Conservation (phyloP, 2,888 invertebrate genomes). For the Tinea semifulvella region DNA sequence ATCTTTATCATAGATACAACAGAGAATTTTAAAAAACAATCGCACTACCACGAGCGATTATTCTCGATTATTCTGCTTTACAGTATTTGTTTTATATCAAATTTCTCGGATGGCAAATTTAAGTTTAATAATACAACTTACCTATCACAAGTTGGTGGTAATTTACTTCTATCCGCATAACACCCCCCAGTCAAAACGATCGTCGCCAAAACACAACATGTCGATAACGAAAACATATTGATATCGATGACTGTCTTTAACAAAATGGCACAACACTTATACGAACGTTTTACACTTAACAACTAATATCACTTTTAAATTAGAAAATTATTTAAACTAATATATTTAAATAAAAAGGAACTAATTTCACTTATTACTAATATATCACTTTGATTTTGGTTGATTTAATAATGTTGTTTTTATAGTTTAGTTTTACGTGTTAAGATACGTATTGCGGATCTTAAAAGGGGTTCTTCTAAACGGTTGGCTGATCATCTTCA, state of each 20-base stretch:
- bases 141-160: conserved; percentile 66
- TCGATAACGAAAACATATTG: conserved; percentile 20
- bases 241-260: neutral
- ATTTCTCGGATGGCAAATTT: too few species aligned
- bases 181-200: conserved; percentile 10
- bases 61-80: too few species aligned
- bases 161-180: conserved; percentile 39
- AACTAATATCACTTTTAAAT: conserved; percentile 46
- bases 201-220: conserved; percentile 9
- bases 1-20: too few species aligned
- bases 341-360: too few species aligned
- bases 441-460: conserved; percentile 44
- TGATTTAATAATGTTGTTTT: conserved; percentile 24
- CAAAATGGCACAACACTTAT: conserved; percentile 37
- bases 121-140: too few species aligned
- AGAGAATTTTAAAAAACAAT: too few species aligned
- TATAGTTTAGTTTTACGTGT: conserved; percentile 34
- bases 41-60: too few species aligned
- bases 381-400: conserved; percentile 34
- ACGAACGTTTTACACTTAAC: conserved; percentile 22
- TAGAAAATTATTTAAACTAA: too few species aligned
- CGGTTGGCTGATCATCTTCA: conserved; percentile 46
- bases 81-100: too few species aligned
- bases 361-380: conserved; percentile 22
- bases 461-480: conserved; percentile 46